Percentiles rank a stretch among this genome's conserved stretches.
phyloP scores from a whole-genome alignment of 1,140 invertebrate genomes.

The Halesus radiatus region DNA sequence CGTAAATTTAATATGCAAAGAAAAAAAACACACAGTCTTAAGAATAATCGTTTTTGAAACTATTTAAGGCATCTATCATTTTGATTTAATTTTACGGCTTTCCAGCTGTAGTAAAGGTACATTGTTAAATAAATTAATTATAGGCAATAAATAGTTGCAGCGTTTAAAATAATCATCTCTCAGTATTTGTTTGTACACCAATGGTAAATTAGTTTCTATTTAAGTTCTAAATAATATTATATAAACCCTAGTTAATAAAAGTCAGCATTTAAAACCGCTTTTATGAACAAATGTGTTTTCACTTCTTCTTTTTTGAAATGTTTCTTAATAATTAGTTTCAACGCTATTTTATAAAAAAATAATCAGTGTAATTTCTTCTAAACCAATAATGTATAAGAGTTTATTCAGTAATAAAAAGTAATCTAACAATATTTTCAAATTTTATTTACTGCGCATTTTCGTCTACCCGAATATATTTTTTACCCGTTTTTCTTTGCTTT shows the following conservation, averaged over 20 bases:
- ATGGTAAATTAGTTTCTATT: too few species aligned
- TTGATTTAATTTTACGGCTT: too few species aligned
- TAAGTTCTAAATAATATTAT: too few species aligned
- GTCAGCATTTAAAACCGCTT: conserved; percentile 4
- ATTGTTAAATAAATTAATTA: too few species aligned
- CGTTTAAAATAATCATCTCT: not conserved
- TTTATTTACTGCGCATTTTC: conserved; percentile 3
- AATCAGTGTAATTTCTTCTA: conserved; percentile 11
- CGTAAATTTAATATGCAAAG: too few species aligned
- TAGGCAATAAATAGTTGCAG: not conserved
- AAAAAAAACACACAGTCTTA: too few species aligned
- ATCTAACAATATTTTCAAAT: conserved; percentile 12
- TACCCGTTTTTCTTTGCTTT: not conserved
- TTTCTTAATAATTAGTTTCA: not conserved
- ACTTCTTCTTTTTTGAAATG: not conserved
- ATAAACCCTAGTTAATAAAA: not conserved
- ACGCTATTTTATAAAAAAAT: conserved; percentile 2
- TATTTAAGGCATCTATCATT: too few species aligned
- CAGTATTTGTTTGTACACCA: not conserved
- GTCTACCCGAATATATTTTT: not conserved
- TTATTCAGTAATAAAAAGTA: conserved; percentile 26
- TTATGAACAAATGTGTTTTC: not conserved
- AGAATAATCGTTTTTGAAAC: too few species aligned
- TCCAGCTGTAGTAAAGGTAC: too few species aligned
- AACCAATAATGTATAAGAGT: not conserved